These are phyloP conservation scores for Agrypnia vestita DNA, from an alignment of 1,140 invertebrate species.

Conservation along the genomic window DNA sequence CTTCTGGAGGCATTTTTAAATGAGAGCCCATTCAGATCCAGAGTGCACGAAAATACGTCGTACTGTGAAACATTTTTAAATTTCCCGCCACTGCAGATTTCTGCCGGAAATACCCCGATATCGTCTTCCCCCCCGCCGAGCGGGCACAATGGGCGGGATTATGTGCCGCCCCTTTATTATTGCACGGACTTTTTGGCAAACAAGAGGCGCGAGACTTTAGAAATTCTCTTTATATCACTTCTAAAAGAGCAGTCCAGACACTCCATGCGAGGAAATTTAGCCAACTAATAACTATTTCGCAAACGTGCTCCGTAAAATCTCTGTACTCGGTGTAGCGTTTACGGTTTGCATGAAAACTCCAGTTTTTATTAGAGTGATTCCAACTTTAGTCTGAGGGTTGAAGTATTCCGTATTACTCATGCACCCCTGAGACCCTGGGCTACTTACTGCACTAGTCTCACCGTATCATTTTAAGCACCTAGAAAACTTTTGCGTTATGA, in stretches of 20 bases:
- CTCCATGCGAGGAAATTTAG: neutral
- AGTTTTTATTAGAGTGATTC: too few relatives aligned
- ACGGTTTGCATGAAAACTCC: too few relatives aligned
- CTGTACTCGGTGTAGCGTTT: too few relatives aligned
- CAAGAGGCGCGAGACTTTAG: conserved; percentile 24
- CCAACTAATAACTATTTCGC: neutral
- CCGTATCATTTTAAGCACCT: too few relatives aligned
- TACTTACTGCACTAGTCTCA: too few relatives aligned
- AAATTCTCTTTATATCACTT: conserved; percentile 10
- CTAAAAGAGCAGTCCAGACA: conserved; percentile 8
- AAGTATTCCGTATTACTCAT: too few relatives aligned
- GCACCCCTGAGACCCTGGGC: too few relatives aligned
- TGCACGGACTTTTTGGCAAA: conserved; percentile 27
- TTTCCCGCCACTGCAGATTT: conserved; percentile 14
- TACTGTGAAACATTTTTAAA: neutral
- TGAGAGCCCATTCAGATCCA: too few relatives aligned
- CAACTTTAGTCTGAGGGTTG: too few relatives aligned
- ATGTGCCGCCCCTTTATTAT: conserved; percentile 19
- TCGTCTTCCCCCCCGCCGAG: neutral
- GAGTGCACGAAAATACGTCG: too few relatives aligned
- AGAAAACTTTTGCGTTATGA: too few relatives aligned
- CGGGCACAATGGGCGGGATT: conserved; percentile 6
- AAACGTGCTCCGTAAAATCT: neutral
- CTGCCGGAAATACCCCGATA: conserved; percentile 5
- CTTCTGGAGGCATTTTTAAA: neutral